A percentile compares a stretch with the other conserved stretches of the same genome.
phyloP scores from a whole-genome alignment of 1,140 invertebrate species.

The Drosophila saltans region DNA sequence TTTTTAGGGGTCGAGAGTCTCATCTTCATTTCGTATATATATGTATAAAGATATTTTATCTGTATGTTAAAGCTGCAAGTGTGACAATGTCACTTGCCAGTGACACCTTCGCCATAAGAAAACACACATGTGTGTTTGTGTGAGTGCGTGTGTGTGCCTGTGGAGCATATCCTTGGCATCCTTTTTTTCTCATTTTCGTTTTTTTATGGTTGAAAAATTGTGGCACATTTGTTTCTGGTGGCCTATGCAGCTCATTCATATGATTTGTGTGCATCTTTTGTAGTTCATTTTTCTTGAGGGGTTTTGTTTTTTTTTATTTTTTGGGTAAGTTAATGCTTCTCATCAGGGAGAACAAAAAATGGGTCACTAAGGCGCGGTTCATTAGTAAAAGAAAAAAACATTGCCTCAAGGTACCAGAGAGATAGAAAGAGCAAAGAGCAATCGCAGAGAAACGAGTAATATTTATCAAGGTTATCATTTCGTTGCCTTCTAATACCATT shows the following conservation, averaged over 20 bases:
- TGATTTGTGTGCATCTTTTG: slow-evolving; percentile 78
- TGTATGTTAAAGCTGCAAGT: slow-evolving; percentile 62
- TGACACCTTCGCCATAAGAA: slow-evolving; percentile 55
- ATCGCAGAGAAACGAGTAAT: slow-evolving; percentile 5
- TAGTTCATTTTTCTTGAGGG: slow-evolving; percentile 72
- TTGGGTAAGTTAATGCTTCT: slow-evolving; percentile 19
- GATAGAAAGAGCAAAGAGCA: slow-evolving; percentile 8
- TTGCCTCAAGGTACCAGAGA: slow-evolving; percentile 1
- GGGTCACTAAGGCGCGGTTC: slow-evolving; percentile 61
- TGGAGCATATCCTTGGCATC: slow-evolving; percentile 37
- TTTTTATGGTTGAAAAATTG: slow-evolving; percentile 63
- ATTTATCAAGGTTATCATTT: slow-evolving; percentile 13
- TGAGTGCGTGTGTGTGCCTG: slow-evolving; percentile 1
- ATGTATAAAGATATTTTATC: slow-evolving; percentile 41
- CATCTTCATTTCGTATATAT: slow-evolving; percentile 32
- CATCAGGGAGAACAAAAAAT: slow-evolving; percentile 41
- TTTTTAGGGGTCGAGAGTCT: slow-evolving; percentile 42
- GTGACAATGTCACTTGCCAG: slow-evolving; percentile 75
- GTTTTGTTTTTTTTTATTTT: slow-evolving; percentile 22
- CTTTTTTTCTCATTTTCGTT: slow-evolving; percentile 35
- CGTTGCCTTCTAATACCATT: slow-evolving; percentile 1
- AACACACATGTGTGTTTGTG: slow-evolving; percentile 6
- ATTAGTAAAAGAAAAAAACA: slow-evolving; percentile 37
- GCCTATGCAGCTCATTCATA: slow-evolving; percentile 48
- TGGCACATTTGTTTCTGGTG: slow-evolving; percentile 69